A percentile compares a stretch with the other conserved stretches of the same genome.
Conservation (phyloP, 2,797 vertebrate species). For the Amblyopsis hoosieri region DNA sequence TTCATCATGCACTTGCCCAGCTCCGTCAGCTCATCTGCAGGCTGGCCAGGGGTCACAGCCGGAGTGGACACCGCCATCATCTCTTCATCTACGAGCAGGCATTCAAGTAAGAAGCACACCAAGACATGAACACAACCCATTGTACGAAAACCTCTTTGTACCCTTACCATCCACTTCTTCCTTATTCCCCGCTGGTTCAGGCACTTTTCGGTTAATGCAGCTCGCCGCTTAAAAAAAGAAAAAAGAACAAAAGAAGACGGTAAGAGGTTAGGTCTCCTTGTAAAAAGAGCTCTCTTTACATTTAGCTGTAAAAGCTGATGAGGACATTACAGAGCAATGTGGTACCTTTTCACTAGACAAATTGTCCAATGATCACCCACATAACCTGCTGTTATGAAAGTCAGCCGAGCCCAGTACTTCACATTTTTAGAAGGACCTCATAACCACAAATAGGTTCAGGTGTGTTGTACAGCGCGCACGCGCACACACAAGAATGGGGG, state of each 20-base stretch:
- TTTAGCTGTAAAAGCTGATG: too few species aligned
- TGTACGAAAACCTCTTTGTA: background rate
- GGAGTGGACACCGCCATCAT: slow-evolving; percentile 87
- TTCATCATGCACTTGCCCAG: slow-evolving; percentile 91
- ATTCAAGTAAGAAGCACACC: background rate
- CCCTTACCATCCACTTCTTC: slow-evolving; percentile 75
- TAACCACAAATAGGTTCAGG: too few species aligned
- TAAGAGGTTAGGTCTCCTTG: too few species aligned
- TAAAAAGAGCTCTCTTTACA: too few species aligned
- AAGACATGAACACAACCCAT: background rate
- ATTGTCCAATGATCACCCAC: too few species aligned
- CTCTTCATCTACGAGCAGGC: slow-evolving; percentile 79
- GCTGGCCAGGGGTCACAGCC: slow-evolving; percentile 56
- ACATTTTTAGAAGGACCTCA: too few species aligned
- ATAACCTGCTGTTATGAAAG: too few species aligned
- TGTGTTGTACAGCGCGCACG: too few species aligned
- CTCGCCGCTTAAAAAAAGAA: slow-evolving; percentile 80
- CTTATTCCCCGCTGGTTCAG: slow-evolving; percentile 78
- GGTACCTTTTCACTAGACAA: too few species aligned
- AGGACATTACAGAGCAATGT: too few species aligned
- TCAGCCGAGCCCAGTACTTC: too few species aligned
- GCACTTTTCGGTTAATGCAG: slow-evolving; percentile 87
- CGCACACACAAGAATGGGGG: too few species aligned
- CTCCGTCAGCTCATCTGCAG: slow-evolving; percentile 88
- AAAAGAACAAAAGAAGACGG: slow-evolving; percentile 19